Conservation (phyloP, 2,113 vertebrate species). For the Eulemur macaco region DNA sequence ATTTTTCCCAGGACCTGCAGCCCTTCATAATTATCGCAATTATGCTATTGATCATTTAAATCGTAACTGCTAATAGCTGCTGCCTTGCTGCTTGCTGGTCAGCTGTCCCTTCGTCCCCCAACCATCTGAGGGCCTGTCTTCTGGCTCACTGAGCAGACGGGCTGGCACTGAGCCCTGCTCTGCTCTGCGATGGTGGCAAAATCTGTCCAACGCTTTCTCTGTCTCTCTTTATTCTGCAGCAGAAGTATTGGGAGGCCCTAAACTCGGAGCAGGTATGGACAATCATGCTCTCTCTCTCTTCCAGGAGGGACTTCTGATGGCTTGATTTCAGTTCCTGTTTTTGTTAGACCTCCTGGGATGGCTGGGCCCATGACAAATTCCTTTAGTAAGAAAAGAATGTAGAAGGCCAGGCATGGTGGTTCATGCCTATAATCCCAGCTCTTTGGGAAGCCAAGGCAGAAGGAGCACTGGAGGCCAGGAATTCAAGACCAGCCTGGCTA, state of each 20-base stretch:
- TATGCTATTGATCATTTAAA: conserved; percentile 11
- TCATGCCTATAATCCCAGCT: neutral
- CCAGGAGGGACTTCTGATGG: conserved; percentile 7
- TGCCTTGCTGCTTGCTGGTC: neutral
- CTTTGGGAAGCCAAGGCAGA: neutral
- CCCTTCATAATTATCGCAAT: neutral
- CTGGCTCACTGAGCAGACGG: neutral
- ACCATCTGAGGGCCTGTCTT: neutral
- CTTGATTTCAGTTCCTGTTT: conserved; percentile 39
- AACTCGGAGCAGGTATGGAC: conserved; percentile 70
- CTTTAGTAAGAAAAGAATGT: neutral
- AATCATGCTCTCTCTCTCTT: neutral
- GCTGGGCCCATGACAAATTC: neutral
- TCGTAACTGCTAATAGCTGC: neutral
- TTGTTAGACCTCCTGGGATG: neutral
- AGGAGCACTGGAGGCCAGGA: neutral
- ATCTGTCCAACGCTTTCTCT: conserved; percentile 11
- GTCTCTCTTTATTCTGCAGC: conserved; percentile 53
- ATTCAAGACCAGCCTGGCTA: neutral
- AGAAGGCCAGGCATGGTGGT: no score
- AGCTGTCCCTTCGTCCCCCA: neutral
- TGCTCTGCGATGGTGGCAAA: neutral
- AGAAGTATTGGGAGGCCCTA: conserved; percentile 71
- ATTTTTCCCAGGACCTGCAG: conserved; percentile 13
- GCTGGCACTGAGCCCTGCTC: neutral